These are phyloP conservation scores for Nemurella pictetii DNA, from an alignment of 2,888 invertebrate species.

Conservation along the genomic window DNA sequence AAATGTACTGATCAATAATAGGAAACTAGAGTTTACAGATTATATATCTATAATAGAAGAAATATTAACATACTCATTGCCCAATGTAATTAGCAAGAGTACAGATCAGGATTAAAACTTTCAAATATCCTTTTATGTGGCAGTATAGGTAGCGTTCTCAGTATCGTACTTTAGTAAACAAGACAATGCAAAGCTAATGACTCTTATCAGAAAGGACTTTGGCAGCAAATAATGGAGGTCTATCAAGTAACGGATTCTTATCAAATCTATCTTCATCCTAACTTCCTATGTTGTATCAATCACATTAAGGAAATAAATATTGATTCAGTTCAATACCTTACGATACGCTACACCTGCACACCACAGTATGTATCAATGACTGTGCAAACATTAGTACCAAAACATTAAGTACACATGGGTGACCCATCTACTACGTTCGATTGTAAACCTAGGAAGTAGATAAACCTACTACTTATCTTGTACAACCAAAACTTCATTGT, in stretches of 20 bases:
- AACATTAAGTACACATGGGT: too few species aligned
- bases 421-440: too few species aligned
- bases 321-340: neutral
- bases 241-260: neutral
- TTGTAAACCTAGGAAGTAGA: too few species aligned
- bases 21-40: too few species aligned
- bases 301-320: neutral
- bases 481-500: too few species aligned
- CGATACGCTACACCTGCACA: neutral
- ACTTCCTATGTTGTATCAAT: too few species aligned
- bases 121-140: neutral
- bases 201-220: conserved; percentile 26
- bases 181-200: neutral
- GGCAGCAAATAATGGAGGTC: neutral
- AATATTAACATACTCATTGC: neutral
- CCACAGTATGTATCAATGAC: neutral
- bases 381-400: too few species aligned
- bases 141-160: neutral
- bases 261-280: neutral
- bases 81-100: neutral
- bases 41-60: neutral
- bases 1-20: neutral
- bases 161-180: conserved; percentile 4
- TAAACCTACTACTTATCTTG: too few species aligned
- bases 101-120: neutral